Evolutionary conservation across 1,140 invertebrate species (phyloP), one percentile per base, ranked within the genome.

Genomic region (Heliothis subflexa): DNA sequence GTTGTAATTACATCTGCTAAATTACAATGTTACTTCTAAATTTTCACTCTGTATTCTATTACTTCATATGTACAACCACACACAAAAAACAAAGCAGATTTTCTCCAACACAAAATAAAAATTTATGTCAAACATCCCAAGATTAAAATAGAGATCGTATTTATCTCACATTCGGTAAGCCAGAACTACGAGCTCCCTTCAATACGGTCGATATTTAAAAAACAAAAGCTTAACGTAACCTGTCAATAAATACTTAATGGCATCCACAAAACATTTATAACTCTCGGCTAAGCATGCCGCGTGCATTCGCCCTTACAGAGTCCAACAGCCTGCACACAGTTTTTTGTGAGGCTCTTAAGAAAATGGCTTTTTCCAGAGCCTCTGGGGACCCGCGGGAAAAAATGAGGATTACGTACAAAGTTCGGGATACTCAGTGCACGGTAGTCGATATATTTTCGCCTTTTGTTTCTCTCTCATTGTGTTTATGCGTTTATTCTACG

Each of bases 271-370:
- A 16, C 50, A 57, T 72, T 72, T 57, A 55, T 72, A 72, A 72
- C 40, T 13, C 18, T 45, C 70, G n/a, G 16, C 21, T 40, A 13
- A 49, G 25, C 64, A 28, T 50, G 64, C 18, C 66, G 52, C 33
- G 49, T 54, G 66, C 49, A 50, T 52, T 50, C 66, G 49, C 47
- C 47, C 66, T 49, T 10, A 21, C 70, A 28, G 14, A 52, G 50
- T 40, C 52, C 33, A 40, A 54, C 5, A 3, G 49, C 40, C 9
- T 57, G 33, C 70, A 71, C 68, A 68, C 25, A 49, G 33, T 66
- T 76, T 77, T 66, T 77, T 68, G 74, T 76, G 25, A 55, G 3
- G 62, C 74, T 77, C 61, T 66, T 68, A 77, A 50, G 74, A 45
- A 77, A 55, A 77, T 77, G 61, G 74, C 61, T 66, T 77, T 77